Evolutionary conservation across 2,797 vertebrate species (phyloP), one percentile per base, ranked within the genome.

Genomic region (Agapornis canus): DNA sequence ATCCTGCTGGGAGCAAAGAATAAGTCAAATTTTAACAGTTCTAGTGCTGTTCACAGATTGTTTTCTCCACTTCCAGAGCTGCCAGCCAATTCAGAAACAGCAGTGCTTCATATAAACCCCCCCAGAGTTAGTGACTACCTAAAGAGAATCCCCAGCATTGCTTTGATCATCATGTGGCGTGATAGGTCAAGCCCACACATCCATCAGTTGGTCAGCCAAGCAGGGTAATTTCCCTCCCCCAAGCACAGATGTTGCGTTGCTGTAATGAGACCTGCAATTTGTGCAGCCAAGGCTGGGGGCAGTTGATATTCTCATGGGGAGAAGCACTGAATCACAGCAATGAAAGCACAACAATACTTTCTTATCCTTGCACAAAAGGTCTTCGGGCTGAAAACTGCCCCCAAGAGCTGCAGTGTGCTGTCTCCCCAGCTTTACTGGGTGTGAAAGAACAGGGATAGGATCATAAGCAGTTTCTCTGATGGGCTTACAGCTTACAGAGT

Each of bases 401-500:
- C 83, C 1, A 0, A 1, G 61, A 4, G 39, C 43, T 37, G 13
- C 64, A 17, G 19, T 69, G 51, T 29, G 63, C 57, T 10, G 3
- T 2, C 47, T 75, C 17, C 70, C 5, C 70, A 19, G 54, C 56
- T 54, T 10, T 16, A 19, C 11, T 6, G 10, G 18, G 27, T 39
- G 13, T 32, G 6, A 32, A 10, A 40, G 40, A 19, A 5, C 18
- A 16, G 6, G 19, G 26, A 20, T 73, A 26, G 10, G 47, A 72
- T 37, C 19, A 48, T 29, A 51, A 84, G 56, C 76, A 73, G 83
- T 72, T 49, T 3, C 68, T 81, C 32, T 1, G 60, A 39, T 3
- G 29, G 47, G 57, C n/a, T 40, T 5, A 1, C 1, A 11, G 35
- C 39, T 3, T 5, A 14, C 5, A 6, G 31, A 63, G 51, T 0